These are phyloP conservation scores for Takifugu flavidus DNA, from an alignment of 2,113 vertebrate species.

Conservation along the genomic window DNA sequence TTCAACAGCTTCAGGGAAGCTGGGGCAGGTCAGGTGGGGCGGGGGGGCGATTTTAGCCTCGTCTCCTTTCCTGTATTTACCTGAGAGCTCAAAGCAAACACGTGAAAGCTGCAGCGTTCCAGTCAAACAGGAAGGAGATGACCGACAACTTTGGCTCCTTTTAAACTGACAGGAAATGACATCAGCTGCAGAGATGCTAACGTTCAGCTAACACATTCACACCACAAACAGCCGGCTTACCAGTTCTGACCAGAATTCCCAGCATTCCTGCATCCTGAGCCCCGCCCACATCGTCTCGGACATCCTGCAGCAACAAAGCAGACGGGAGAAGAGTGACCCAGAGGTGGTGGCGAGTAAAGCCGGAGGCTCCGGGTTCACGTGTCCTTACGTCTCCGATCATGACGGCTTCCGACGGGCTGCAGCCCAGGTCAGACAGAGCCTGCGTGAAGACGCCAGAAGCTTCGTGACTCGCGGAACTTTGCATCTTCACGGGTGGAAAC, in stretches of 20 bases:
- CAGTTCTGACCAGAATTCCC: constrained; percentile 91
- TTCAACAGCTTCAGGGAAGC: constrained; percentile 85
- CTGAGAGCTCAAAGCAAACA: constrained; percentile 54
- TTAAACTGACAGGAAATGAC: too few species aligned
- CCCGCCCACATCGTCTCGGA: constrained; percentile 89
- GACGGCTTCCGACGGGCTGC: constrained; percentile 84
- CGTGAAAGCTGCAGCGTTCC: background rate
- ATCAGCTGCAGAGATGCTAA: too few species aligned
- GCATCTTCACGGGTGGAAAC: too few species aligned
- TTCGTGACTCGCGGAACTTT: background rate
- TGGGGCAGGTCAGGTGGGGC: constrained; percentile 84
- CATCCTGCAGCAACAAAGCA: constrained; percentile 75
- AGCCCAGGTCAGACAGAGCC: constrained; percentile 65
- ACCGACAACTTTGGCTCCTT: too few species aligned
- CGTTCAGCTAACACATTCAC: too few species aligned
- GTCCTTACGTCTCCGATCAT: constrained; percentile 95
- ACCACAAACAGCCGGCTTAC: constrained; percentile 57
- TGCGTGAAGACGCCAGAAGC: constrained; percentile 8
- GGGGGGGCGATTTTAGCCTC: constrained; percentile 81
- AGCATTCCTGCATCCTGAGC: constrained; percentile 88
- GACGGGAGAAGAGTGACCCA: too few species aligned
- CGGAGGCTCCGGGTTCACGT: too few species aligned
- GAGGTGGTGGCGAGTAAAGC: too few species aligned
- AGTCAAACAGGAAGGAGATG: too few species aligned
- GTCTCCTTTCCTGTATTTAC: constrained; percentile 86